phyloP scores from a whole-genome alignment of 2,113 vertebrate species.

The Tapirus terrestris region DNA sequence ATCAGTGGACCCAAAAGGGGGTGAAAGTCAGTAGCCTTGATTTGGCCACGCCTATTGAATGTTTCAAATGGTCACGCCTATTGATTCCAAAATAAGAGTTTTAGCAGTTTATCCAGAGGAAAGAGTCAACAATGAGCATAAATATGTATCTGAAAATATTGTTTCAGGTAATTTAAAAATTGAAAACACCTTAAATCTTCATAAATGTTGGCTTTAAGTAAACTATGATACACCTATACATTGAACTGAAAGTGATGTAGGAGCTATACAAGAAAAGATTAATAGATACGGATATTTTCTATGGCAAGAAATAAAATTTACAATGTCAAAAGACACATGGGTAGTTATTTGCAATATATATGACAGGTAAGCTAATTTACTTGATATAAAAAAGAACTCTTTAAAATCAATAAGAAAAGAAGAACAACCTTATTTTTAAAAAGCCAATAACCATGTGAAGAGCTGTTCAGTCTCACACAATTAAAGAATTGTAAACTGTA shows the following conservation, averaged over 20 bases:
- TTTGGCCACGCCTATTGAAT: not conserved
- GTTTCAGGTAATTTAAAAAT: constrained; percentile 28
- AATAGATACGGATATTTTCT: not conserved
- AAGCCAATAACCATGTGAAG: not conserved
- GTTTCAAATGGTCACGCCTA: not conserved
- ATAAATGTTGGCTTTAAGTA: not conserved
- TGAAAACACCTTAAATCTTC: constrained; percentile 31
- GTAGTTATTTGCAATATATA: not conserved
- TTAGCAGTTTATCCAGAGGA: not conserved
- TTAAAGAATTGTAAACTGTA: not conserved
- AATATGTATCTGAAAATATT: not conserved
- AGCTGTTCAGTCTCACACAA: not conserved
- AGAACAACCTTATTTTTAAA: not conserved
- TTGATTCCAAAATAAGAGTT: constrained; percentile 24
- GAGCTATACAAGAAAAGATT: not conserved
- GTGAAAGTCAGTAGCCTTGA: not conserved
- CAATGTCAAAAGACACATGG: constrained; percentile 13
- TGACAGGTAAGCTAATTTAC: not conserved
- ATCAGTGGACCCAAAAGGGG: not conserved
- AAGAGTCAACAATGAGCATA: not conserved
- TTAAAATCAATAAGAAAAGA: constrained; percentile 21
- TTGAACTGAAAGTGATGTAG: not conserved
- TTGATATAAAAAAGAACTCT: not conserved
- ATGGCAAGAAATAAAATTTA: not conserved
- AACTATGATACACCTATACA: not conserved